Base-by-base conservation (phyloP, 2,113 vertebrate genomes). In the Cichladusa arquata region DNA sequence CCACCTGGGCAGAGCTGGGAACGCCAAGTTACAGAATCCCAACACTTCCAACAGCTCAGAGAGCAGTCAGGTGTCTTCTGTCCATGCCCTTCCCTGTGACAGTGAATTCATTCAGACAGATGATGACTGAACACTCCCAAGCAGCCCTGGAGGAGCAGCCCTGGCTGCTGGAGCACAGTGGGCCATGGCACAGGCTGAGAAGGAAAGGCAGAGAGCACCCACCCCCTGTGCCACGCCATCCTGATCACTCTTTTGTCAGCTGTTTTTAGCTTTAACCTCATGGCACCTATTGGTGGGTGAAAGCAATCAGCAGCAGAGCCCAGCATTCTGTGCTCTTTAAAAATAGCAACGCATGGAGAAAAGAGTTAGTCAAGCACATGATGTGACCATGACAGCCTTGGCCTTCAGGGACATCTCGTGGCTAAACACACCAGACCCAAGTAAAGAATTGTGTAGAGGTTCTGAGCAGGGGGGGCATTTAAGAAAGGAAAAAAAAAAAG, bases 181-280 rank as follows among this genome's bases (percentile, higher is more conserved):
- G 28, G 4, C 44, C 24, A 0, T 1, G 62, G 20, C 57, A 28
- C 36, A 9, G 23, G 40, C 72, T 62, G 61, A 18, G 50, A 1
- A 1, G 53, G 54, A n/a, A 25, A 50, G 44, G 80, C 56, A 72
- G 26, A 29, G 2, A 50, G 24, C 9, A 0, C 6, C 62, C 4
- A 31, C 11, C 15, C 3, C 70, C 54, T 23, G 11, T 34, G 5
- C 64, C 9, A 4, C 3, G 5, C 56, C 79, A 11, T 19, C 60
- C 91, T 12, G 15, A n/a, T 33, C 51, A 11, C 18, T 36, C 92
- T 77, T 71, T 31, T 72, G 54, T 69, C 76, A 25, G 2, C 61
- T 93, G 42, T 71, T 87, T 86, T 93, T 67, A 91, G 80, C 61
- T 84, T 71, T 93, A 94, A 81, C 84, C 91, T 89, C 40, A 42